Conservation (phyloP, 2,113 vertebrate species). For the Rhipidura dahli region DNA sequence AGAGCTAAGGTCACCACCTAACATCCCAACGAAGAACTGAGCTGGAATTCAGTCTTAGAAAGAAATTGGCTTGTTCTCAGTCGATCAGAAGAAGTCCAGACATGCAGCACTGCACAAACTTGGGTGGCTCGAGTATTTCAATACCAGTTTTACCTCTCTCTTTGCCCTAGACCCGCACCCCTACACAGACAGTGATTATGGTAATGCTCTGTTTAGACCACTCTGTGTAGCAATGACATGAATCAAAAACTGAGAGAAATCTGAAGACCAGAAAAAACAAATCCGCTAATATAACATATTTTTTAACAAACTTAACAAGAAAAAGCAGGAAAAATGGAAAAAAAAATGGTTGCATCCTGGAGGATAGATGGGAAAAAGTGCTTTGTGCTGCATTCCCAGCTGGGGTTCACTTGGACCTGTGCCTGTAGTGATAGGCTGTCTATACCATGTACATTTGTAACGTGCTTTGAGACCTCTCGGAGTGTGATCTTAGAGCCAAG, state of each 20-base stretch:
- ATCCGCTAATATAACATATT: background rate
- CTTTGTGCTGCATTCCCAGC: background rate
- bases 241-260: background rate
- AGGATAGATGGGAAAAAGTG: background rate
- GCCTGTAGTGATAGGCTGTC: background rate
- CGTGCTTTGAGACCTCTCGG: background rate
- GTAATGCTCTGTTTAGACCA: background rate
- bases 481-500: background rate
- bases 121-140: background rate
- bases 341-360: background rate
- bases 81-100: background rate
- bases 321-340: background rate
- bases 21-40: background rate
- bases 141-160: background rate
- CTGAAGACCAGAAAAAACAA: background rate
- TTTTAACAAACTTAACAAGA: background rate
- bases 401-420: background rate
- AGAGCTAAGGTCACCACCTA: background rate
- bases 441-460: background rate
- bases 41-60: background rate
- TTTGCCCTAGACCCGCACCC: background rate
- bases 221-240: background rate
- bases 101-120: background rate
- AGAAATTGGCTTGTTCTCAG: background rate
- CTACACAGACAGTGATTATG: background rate